Conservation (phyloP, 2,797 vertebrate genomes). For the Sebastolobus alascanus region DNA sequence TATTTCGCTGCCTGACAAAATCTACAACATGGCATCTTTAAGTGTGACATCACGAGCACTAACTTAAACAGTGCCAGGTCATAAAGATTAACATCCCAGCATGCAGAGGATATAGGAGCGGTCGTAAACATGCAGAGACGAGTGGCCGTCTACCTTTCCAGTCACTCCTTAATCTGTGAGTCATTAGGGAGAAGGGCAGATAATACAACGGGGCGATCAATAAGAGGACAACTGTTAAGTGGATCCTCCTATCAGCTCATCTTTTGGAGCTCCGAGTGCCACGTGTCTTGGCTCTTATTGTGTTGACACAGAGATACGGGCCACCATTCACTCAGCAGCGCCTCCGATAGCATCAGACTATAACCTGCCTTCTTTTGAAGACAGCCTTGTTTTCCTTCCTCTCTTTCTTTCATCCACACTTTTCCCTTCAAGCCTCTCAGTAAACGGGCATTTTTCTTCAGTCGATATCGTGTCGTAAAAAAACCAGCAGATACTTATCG, state of each 20-base stretch:
- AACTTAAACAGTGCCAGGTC: conserved; percentile 34
- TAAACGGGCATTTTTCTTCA: conserved; percentile 41
- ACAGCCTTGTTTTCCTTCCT: conserved; percentile 44
- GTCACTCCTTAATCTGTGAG: conserved; percentile 56
- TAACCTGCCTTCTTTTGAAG: conserved; percentile 76
- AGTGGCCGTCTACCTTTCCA: conserved; percentile 25
- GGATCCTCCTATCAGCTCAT: conserved; percentile 69
- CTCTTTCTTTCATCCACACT: conserved; percentile 28
- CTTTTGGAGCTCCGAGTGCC: conserved; percentile 68
- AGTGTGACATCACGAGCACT: conserved; percentile 60
- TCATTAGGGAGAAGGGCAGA: conserved; percentile 65
- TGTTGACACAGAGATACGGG: conserved; percentile 71
- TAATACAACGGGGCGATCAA: conserved; percentile 48
- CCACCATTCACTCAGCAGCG: conserved; percentile 44
- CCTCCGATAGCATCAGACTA: conserved; percentile 80
- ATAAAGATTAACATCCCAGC: conserved; percentile 71
- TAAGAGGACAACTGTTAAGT: conserved; percentile 63
- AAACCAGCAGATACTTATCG: conserved; percentile 44
- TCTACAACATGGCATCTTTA: conserved; percentile 27
- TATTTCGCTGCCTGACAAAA: conserved; percentile 16
- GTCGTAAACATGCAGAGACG: conserved; percentile 51
- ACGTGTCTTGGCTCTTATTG: conserved; percentile 68
- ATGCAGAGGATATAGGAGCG: conserved; percentile 38
- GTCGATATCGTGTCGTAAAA: conserved; percentile 28
- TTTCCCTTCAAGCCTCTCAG: conserved; percentile 32